phyloP scores from a whole-genome alignment of 2,113 vertebrate species.

The Cynocephalus volans region DNA sequence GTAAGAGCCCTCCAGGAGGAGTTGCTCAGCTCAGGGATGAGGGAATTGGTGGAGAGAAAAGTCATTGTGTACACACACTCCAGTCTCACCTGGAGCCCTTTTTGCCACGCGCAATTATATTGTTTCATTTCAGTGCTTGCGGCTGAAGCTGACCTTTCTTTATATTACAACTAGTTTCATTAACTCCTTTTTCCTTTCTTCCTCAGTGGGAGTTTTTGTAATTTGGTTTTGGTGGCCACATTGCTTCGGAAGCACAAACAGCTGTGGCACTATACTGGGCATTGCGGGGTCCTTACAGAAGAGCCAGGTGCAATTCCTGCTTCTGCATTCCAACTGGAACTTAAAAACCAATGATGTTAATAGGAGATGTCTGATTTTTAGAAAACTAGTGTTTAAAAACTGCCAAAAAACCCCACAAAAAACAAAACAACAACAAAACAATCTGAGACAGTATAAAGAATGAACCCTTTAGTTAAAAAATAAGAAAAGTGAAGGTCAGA shows the following conservation, averaged over 20 bases:
- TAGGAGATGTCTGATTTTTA: background rate
- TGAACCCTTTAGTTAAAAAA: background rate
- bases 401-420: too few species aligned
- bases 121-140: background rate
- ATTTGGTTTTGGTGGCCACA: background rate
- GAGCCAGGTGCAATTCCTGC: background rate
- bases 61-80: background rate
- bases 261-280: accelerated
- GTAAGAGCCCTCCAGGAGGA: background rate
- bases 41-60: too few species aligned
- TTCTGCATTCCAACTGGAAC: background rate
- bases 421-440: background rate
- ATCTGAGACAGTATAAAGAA: background rate
- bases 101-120: background rate
- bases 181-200: background rate
- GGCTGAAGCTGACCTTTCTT: background rate
- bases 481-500: background rate
- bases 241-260: background rate
- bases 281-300: background rate
- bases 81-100: background rate
- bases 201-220: background rate
- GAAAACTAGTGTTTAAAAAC: background rate
- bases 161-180: background rate
- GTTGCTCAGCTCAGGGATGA: accelerated
- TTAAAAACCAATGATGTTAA: background rate